Evolutionary conservation across 2,113 vertebrate genomes (phyloP), one percentile per base, ranked within the genome.

Genomic region (Onychostruthus taczanowskii): DNA sequence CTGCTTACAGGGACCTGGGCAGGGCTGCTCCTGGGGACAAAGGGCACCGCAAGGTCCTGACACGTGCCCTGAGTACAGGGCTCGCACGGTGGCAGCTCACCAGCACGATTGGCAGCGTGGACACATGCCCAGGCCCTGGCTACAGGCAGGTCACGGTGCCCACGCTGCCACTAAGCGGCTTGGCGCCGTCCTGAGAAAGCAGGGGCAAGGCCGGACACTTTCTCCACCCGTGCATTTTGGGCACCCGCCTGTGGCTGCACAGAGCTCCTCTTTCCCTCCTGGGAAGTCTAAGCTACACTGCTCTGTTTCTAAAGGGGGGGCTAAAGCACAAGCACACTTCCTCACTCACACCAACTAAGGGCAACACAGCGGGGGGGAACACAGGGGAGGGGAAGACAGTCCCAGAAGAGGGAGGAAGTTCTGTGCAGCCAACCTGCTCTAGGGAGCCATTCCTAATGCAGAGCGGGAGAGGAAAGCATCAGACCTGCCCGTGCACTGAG

Each of bases 171-270:
- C 31, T 24, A 10, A 44, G 26, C 1, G 0, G 21, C 31, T 72
- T 26, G 0, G 0, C 8, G 13, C n/a, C 0, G 0, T 9, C 28
- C n/a, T 39, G 17, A 39, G 52, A 81, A 21, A 33, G n/a, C 43
- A 39, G n/a, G 21, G n/a, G 5, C 17, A 16, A 31, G 63, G 43
- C 15, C 0, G 1, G 17, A n/a, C 9, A 2, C 31, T 58, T 58
- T 23, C 55, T 23, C 55, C 21, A 23, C 33, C 20, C 6, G 5
- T 22, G 33, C 21, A n/a, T n/a, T 58, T 22, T 15, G 13, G 55
- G 20, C 33, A n/a, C 55, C 55, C 1, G 13, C 55, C 33, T 58
- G 33, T 58, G 55, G 33, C 33, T 58, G 55, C 33, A 23, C 55
- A n/a, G 55, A n/a, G 6, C 55, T 56, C 20, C 55, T 58, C 55